Percentiles rank a stretch among this genome's conserved stretches.
These are phyloP conservation scores for Diarsia dahlii DNA, from an alignment of 2,888 invertebrate species.

Conservation along the genomic window DNA sequence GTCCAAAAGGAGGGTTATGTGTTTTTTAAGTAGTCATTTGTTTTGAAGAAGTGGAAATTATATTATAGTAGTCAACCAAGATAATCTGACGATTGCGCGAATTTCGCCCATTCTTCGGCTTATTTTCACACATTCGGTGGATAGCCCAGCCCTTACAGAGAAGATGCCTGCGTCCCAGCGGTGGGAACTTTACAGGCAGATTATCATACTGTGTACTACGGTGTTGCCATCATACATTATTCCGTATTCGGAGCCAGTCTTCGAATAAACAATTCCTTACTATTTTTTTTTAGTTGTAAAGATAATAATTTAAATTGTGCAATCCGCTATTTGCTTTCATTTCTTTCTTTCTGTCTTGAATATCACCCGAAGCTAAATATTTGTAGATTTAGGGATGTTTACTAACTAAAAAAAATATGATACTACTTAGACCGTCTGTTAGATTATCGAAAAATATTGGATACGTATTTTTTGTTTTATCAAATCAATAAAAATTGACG, in stretches of 20 bases:
- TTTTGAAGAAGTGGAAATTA: conserved; percentile 9
- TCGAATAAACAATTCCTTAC: not conserved
- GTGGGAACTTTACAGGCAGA: not conserved
- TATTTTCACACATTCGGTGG: not conserved
- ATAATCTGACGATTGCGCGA: not conserved
- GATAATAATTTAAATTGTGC: not conserved
- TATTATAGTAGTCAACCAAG: not conserved
- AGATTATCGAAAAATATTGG: no score
- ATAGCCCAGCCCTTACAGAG: not conserved
- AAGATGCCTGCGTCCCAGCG: not conserved
- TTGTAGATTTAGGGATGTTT: no score
- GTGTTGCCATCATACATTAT: not conserved
- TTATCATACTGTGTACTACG: not conserved
- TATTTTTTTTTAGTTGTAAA: not conserved
- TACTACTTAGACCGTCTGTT: no score
- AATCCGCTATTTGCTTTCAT: no score
- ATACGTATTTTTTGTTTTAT: no score
- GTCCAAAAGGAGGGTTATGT: no score
- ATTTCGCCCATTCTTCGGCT: no score
- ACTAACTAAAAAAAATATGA: no score
- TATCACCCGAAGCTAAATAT: no score
- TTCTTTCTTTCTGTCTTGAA: not conserved
- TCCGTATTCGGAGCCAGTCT: not conserved
- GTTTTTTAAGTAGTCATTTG: conserved; percentile 40
- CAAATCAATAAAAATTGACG: no score